These are phyloP conservation scores for Pantala flavescens DNA, from an alignment of 1,140 invertebrate species.

Conservation along the genomic window DNA sequence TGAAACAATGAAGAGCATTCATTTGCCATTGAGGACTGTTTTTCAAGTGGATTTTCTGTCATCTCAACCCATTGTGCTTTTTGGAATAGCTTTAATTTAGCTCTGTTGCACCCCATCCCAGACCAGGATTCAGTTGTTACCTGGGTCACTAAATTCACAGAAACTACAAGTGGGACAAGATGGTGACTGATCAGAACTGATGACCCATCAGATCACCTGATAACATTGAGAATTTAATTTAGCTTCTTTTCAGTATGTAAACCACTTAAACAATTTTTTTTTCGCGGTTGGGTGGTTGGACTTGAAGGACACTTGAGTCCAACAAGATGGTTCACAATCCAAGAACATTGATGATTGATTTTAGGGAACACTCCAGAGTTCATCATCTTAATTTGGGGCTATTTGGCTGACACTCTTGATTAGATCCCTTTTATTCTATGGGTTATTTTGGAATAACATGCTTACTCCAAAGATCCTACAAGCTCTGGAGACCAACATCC, in stretches of 20 bases:
- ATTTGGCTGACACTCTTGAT: background rate
- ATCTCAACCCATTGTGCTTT: conserved; percentile 11
- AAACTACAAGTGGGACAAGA: conserved; percentile 16
- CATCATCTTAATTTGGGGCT: conserved; percentile 3
- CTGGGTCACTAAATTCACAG: conserved; percentile 15
- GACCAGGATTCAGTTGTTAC: conserved; percentile 11
- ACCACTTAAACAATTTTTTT: background rate
- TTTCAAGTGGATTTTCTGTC: conserved; percentile 13
- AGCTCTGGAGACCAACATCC: background rate
- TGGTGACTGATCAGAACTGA: conserved; percentile 27
- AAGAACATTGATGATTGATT: conserved; percentile 17
- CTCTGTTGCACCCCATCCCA: background rate
- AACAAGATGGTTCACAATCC: background rate
- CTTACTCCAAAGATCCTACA: background rate
- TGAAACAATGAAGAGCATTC: conserved; percentile 10
- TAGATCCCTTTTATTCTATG: background rate
- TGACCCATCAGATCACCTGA: conserved; percentile 33
- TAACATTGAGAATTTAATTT: background rate
- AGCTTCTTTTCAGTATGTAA: background rate
- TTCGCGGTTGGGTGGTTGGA: background rate
- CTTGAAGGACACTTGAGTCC: background rate
- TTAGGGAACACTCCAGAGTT: conserved; percentile 15
- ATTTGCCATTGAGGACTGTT: conserved; percentile 13
- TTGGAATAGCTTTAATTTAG: conserved; percentile 12
- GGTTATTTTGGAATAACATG: background rate